Conservation (phyloP, 1,140 invertebrate species). For the Neoseiulus cucumeris region DNA sequence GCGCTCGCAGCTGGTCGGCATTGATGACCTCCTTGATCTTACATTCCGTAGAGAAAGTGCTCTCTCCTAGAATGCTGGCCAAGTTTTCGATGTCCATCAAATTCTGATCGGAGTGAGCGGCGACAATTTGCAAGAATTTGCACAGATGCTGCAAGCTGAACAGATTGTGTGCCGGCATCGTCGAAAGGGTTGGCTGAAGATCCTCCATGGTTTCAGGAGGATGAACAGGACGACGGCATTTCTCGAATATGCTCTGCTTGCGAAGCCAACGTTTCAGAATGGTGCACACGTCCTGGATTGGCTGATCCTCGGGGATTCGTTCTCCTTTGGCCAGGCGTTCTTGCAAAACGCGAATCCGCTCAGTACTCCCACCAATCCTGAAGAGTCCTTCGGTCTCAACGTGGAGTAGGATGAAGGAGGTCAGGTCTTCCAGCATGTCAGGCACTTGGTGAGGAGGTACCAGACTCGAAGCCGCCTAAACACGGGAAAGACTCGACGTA, state of each 20-base stretch:
- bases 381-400: background rate
- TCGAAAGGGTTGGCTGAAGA: background rate
- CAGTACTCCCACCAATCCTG: background rate
- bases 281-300: background rate
- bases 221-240: background rate
- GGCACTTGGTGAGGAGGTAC: background rate
- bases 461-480: background rate
- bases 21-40: conserved; percentile 23
- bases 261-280: conserved; percentile 3
- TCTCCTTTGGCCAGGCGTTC: background rate
- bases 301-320: background rate
- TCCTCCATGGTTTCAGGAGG: background rate
- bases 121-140: conserved; percentile 3
- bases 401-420: background rate
- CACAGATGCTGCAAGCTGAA: background rate
- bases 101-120: background rate
- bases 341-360: background rate
- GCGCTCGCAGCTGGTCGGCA: conserved; percentile 21
- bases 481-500: background rate
- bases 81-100: background rate
- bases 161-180: background rate
- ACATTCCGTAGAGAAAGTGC: background rate
- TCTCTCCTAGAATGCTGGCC: background rate
- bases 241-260: background rate
- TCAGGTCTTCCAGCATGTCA: background rate